Evolutionary conservation across 2,797 vertebrate species (phyloP), one percentile per base, ranked within the genome.

Genomic region (Melanotaenia boesemani): DNA sequence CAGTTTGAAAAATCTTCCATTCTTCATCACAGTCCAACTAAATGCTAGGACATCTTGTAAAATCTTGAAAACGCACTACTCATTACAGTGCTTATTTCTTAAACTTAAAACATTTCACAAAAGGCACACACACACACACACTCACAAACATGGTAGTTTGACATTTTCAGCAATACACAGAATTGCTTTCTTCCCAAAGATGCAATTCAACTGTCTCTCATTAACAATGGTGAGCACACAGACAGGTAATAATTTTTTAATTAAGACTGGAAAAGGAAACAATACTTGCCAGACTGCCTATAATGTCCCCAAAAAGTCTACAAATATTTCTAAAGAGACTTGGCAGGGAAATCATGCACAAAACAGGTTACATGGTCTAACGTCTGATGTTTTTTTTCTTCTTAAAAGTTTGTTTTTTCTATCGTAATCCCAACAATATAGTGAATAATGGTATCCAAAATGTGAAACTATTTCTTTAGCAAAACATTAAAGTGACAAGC

Each of bases 101-200:
- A 44, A 80, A 74, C 48, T 22, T 28, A 72, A 85, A 63, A 65
- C n/a, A 68, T 30, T 70, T 10, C 80, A 85, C 67, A 84, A 85
- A 85, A 88, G 70, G 77, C 79, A 82, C 68, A 73, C 77, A 54
- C 65, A 77, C 52, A 61, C 72, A 58, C 4, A 36, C 52, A 61
- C 72, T 58, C 4, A 36, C 10, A 8, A 44, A 61, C 8, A 50
- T n/a, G 7, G 8, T n/a, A 50, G 6, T 50, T 50, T 24, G n/a
- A 64, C 36, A 20, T 72, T 69, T 65, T 68, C 12, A 68, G 52
- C 65, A 86, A 77, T 39, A 62, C 50, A 60, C 4, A 6, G 30
- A 56, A 32, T 20, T 65, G 6, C 46, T 36, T 61, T 70, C 30
- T 48, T 48, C 34, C 39, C n/a, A 72, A 54, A 63, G 50, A 22